Evolutionary conservation across 2,113 vertebrate species (phyloP), one percentile per base, ranked within the genome.

Genomic region (Vireo altiloquus): DNA sequence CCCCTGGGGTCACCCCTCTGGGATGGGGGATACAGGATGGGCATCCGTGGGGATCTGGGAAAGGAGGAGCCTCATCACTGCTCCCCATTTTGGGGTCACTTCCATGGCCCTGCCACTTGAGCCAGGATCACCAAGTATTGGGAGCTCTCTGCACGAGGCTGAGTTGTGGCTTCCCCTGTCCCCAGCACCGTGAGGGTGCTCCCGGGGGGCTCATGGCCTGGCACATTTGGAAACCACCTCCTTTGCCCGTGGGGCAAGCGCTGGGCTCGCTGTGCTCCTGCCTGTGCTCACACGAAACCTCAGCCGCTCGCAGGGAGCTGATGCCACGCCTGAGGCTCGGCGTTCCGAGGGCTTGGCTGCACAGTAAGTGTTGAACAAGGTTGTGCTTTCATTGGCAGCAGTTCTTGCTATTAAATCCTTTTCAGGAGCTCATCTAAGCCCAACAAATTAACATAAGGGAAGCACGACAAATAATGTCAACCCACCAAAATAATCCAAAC

Each of bases 361-460:
- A 10, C 87, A 68, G 37, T 5, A 11, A 70, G 54, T 35, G 68
- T 8, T 50, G 91, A 92, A 50, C 83, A 50, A 77, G 88, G 71
- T 65, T 82, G 59, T 82, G 94, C 85, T 95, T 85, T 88, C 35
- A 0, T 88, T 94, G 92, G 85, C 88, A 94, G 35, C 20, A 0
- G 79, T 61, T 46, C 66, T 35, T 65, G 78, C 50, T 94, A 49
- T 90, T 88, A 82, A 90, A 85, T 88, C 90, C 80, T 82, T 82
- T 69, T 91, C 30, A 7, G 95, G 90, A 93, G 71, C 94, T 94
- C 90, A 49, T 94, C 82, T 80, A 24, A 88, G 42, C 82, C 92
- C 94, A 77, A 44, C 59, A 88, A 95, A 93, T 93, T 94, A 92
- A 74, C 90, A 65, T 65, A 69, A 52, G 71, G 90, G 82, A 92